phyloP scores from a whole-genome alignment of 2,797 vertebrate species.

The Semotilus atromaculatus region DNA sequence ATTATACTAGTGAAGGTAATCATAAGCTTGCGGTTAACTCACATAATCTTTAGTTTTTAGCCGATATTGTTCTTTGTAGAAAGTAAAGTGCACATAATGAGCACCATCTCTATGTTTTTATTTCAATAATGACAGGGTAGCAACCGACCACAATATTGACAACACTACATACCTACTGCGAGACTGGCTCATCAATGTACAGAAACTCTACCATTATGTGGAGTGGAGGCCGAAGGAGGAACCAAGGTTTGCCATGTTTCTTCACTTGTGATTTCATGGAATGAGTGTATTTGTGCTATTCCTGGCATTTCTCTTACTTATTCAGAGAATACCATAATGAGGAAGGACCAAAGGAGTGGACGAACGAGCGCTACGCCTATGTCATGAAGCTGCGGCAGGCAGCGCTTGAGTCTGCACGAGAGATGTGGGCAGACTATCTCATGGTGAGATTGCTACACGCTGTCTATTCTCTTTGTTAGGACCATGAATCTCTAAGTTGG shows the following conservation, averaged over 20 bases:
- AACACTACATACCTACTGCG: slow-evolving; percentile 86
- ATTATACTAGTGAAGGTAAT: not conserved
- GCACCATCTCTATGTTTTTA: not conserved
- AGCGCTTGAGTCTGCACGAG: slow-evolving; percentile 86
- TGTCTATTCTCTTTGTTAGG: not conserved
- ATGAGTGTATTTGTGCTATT: not conserved
- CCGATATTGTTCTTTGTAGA: not conserved
- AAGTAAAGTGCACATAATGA: not conserved
- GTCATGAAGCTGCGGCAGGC: slow-evolving; percentile 93
- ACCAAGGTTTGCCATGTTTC: slow-evolving; percentile 76
- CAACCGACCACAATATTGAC: slow-evolving; percentile 82
- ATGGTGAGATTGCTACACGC: slow-evolving; percentile 77
- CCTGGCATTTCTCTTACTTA: not conserved
- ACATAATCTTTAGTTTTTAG: not conserved
- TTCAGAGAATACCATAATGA: slow-evolving; percentile 82
- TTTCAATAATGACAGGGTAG: not conserved
- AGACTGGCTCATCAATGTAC: slow-evolving; percentile 88
- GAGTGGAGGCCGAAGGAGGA: slow-evolving; percentile 90
- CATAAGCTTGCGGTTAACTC: not conserved
- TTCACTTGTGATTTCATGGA: not conserved
- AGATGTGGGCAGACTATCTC: slow-evolving; percentile 94
- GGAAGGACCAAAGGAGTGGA: slow-evolving; percentile 90
- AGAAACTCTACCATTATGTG: slow-evolving; percentile 88
- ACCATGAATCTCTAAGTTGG: not conserved
- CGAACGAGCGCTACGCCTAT: slow-evolving; percentile 85